Evolutionary conservation across 1,140 invertebrate genomes (phyloP), one percentile per base, ranked within the genome.

Genomic region (Solen grandis): DNA sequence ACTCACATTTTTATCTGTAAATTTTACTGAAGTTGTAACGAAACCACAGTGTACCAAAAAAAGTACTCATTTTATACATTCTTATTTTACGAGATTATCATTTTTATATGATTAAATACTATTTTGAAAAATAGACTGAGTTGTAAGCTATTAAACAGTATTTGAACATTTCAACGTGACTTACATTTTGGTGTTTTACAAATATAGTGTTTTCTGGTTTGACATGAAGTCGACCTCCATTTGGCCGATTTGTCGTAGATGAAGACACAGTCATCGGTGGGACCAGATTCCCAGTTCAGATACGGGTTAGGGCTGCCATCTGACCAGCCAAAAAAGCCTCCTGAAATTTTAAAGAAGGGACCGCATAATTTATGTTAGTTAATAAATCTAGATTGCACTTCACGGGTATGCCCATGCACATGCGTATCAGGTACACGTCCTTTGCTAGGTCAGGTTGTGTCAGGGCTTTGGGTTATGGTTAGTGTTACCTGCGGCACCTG

Each of bases 171-270:
- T 10, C 19, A 10, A 19, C 41, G 19, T 46, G 41, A n/a, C 75
- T 41, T 77, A 77, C 75, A 65, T 68, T 77, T 77, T n/a, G 50
- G 3, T 16, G 31, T 36, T 41, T 78, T 78, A 57, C 75, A 78
- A 54, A 69, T 57, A 54, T 66, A 78, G 2, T 50, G 60, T 29
- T 68, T 59, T 0, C 0, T 8, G 0, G n/a, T 25, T n/a, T 1
- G 16, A 22, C 75, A 78, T 1, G 22, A 27, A 5, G 29, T 33
- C 25, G 65, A 46, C 22, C 50, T 10, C 75, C 75, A 78, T 27
- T 41, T 57, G 10, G 63, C 75, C n/a, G 65, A 38, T 0, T 5
- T 46, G 33, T 68, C 19, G 5, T 50, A 52, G 35, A 78, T 59
- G 27, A 59, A 55, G 10, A 69, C 65, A 59, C 75, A 78, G 33